Percentiles rank a stretch among this genome's conserved stretches.
These are phyloP conservation scores for Erebia palarica DNA, from an alignment of 2,888 invertebrate genomes.

Conservation along the genomic window DNA sequence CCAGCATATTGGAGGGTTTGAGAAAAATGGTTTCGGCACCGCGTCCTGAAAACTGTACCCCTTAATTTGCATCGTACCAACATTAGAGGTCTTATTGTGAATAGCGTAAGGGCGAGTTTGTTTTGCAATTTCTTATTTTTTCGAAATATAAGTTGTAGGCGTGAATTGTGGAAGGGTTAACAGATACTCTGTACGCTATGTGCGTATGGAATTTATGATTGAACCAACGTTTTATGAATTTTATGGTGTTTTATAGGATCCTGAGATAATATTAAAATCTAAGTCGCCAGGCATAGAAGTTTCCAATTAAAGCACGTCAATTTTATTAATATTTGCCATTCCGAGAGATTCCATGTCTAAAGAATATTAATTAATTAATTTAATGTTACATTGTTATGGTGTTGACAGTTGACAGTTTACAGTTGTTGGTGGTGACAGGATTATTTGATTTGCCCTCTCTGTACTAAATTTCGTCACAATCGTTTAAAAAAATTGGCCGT, in stretches of 20 bases:
- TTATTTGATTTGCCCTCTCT: no score
- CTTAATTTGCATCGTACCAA: conserved; percentile 58
- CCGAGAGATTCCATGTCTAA: no score
- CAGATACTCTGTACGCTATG: conserved; percentile 59
- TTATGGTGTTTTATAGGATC: conserved; percentile 39
- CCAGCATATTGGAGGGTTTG: conserved; percentile 74
- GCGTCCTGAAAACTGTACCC: conserved; percentile 61
- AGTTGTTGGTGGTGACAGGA: no score
- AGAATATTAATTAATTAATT: no score
- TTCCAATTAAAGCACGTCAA: no score
- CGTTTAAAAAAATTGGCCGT: no score
- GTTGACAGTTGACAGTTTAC: no score
- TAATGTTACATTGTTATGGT: no score
- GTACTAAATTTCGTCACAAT: no score
- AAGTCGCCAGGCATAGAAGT: no score
- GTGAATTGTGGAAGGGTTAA: conserved; percentile 54
- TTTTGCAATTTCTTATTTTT: conserved; percentile 18
- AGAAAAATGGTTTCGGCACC: conserved; percentile 69
- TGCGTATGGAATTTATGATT: conserved; percentile 55
- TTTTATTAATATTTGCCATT: no score
- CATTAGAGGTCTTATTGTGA: conserved; percentile 40
- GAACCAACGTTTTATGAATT: conserved; percentile 44
- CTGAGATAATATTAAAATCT: background rate
- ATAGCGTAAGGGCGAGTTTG: background rate
- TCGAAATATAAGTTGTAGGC: conserved; percentile 41